Evolutionary conservation across 2,797 vertebrate genomes (phyloP).

Genomic region (Phyllotis vaccarum): DNA sequence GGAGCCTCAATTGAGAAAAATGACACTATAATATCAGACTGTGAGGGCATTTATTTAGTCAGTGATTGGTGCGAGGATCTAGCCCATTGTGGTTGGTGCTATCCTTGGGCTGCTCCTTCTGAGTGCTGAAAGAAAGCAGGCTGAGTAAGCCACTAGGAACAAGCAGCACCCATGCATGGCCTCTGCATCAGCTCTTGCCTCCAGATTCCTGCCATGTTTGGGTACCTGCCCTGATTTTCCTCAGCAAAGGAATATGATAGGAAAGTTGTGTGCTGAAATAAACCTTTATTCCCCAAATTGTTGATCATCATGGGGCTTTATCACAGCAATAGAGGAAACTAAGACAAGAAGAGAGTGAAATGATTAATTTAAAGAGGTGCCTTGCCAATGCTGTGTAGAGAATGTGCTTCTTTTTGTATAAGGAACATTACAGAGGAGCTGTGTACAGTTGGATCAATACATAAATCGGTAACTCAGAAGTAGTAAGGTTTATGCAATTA

Average conservation of each 20-base stretch:
- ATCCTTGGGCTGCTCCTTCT: not conserved
- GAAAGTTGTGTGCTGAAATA: not conserved
- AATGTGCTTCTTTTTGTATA: constrained; percentile 12
- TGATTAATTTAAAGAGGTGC: not conserved
- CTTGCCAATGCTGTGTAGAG: no score
- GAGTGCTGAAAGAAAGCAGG: not conserved
- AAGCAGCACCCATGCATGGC: not conserved
- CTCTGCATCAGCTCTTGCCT: not conserved
- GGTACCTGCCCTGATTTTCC: not conserved
- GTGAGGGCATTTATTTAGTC: not conserved
- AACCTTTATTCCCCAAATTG: not conserved
- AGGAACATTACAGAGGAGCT: not conserved
- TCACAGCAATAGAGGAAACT: not conserved
- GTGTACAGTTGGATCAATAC: not conserved
- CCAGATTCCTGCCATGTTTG: not conserved
- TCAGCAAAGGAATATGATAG: not conserved
- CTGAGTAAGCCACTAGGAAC: not conserved
- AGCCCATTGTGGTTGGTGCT: not conserved
- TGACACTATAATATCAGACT: not conserved
- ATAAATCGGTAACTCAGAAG: not conserved
- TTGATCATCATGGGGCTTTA: not conserved
- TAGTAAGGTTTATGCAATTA: not conserved
- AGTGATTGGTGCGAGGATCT: not conserved
- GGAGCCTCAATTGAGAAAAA: not conserved
- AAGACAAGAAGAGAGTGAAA: constrained; percentile 3